Conservation (phyloP, 2,888 invertebrate genomes). For the Drosophila testacea region DNA sequence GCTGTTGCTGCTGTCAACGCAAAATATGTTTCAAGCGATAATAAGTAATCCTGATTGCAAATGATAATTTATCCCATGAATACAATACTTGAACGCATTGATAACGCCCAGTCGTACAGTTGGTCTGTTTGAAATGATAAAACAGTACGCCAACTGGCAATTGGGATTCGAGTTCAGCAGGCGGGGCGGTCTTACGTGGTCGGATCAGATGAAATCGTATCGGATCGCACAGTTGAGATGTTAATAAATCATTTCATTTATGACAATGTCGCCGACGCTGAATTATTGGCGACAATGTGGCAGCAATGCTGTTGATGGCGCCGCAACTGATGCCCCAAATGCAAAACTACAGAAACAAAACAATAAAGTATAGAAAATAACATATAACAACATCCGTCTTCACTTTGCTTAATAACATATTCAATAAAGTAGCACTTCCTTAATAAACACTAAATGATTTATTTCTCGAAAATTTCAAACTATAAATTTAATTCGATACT, state of each 20-base stretch:
- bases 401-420: conserved; percentile 1
- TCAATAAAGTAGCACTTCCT: not conserved
- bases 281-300: conserved; percentile 80
- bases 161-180: not conserved
- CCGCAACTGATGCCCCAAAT: conserved; percentile 28
- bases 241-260: conserved; percentile 74
- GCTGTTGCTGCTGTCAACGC: conserved; percentile 33
- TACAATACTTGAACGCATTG: conserved; percentile 6
- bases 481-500: not conserved
- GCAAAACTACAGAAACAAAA: conserved; percentile 18
- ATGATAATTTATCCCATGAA: conserved; percentile 45
- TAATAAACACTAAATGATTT: not conserved
- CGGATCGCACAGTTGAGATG: conserved; percentile 31
- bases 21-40: conserved; percentile 41
- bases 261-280: conserved; percentile 55
- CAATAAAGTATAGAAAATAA: conserved; percentile 2
- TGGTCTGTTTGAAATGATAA: conserved; percentile 11
- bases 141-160: conserved; percentile 14
- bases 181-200: conserved; percentile 6
- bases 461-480: not conserved
- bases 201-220: conserved; percentile 29
- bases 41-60: conserved; percentile 44
- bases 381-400: conserved; percentile 26
- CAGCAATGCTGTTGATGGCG: conserved; percentile 44
- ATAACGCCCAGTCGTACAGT: conserved; percentile 19